Evolutionary conservation across 2,888 invertebrate genomes (phyloP).

Genomic region (Aricia artaxerxes): DNA sequence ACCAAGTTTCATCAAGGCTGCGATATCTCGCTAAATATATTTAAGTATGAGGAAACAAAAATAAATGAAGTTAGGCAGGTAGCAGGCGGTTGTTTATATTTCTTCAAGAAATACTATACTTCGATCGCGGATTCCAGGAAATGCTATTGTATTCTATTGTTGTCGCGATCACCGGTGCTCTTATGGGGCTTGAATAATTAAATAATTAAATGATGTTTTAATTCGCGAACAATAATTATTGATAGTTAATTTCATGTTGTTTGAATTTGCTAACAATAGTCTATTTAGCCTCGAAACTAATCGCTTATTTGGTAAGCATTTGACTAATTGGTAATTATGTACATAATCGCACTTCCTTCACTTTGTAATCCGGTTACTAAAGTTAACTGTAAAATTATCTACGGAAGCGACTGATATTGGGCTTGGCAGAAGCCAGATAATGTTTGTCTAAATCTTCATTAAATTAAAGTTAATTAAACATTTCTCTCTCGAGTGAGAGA

Average conservation of each 20-base stretch:
- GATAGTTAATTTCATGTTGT: neutral
- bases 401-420: neutral
- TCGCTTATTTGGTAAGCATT: neutral
- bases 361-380: neutral
- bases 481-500: neutral
- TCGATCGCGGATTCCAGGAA: no score
- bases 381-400: neutral
- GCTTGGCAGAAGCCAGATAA: neutral
- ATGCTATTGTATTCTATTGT: no score
- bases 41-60: no score
- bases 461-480: neutral
- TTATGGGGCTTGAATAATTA: no score
- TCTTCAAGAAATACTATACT: neutral
- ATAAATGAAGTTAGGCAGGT: no score
- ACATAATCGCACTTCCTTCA: neutral
- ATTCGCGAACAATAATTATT: no score
- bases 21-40: no score
- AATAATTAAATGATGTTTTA: no score
- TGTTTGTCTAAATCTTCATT: neutral
- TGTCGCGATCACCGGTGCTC: no score
- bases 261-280: neutral
- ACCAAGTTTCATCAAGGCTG: no score
- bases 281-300: neutral
- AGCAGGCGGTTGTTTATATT: no score
- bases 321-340: neutral